Evolutionary conservation across 2,113 vertebrate species (phyloP).

Genomic region (Ibidorhyncha struthersii): DNA sequence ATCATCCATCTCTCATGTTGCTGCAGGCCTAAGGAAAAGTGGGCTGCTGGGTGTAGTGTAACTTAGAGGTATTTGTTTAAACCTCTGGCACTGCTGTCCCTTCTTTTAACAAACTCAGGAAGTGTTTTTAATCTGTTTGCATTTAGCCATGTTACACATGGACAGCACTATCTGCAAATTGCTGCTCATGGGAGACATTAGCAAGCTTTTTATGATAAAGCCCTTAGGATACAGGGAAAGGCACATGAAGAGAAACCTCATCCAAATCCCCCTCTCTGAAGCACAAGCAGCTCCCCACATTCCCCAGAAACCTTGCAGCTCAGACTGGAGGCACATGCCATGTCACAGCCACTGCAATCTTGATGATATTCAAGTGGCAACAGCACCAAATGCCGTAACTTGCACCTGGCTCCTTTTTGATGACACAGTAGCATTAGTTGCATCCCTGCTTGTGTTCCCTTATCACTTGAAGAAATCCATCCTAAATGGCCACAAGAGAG

Average conservation of each 20-base stretch:
- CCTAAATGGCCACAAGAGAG: neutral
- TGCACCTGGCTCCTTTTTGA: neutral
- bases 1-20: neutral
- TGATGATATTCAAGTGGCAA: neutral
- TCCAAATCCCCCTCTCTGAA: neutral
- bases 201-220: neutral
- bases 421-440: neutral
- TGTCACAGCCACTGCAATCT: neutral
- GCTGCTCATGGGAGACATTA: neutral
- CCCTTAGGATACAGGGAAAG: neutral
- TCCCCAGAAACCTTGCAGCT: neutral
- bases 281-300: neutral
- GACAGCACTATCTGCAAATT: neutral
- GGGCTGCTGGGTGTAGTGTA: neutral
- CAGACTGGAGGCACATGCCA: neutral
- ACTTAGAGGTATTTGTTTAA: neutral
- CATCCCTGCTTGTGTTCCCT: neutral
- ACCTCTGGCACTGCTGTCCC: neutral
- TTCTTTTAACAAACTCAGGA: neutral
- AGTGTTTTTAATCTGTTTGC: neutral
- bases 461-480: neutral
- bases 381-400: neutral
- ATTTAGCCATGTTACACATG: fast-evolving
- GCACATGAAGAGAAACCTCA: neutral
- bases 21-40: neutral